Evolutionary conservation across 1,140 invertebrate genomes (phyloP).

Genomic region (Sinella curviseta): DNA sequence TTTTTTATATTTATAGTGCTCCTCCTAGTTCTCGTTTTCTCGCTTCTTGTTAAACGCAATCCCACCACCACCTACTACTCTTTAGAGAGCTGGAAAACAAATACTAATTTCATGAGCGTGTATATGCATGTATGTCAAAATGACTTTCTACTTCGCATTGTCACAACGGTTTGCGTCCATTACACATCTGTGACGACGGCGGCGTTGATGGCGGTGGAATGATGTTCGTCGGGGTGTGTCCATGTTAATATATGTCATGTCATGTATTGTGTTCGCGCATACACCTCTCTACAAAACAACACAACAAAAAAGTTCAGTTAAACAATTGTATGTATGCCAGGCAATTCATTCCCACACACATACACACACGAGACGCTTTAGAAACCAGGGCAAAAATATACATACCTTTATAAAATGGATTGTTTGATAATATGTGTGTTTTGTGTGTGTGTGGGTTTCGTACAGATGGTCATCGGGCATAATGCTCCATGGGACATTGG

Average conservation of each 20-base stretch:
- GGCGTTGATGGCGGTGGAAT: no score
- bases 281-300: no score
- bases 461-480: constrained; percentile 83
- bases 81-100: background rate
- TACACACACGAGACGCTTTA: no score
- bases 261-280: no score
- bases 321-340: no score
- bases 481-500: constrained; percentile 80
- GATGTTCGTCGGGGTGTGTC: no score
- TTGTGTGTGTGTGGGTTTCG: background rate
- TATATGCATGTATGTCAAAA: background rate
- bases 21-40: background rate
- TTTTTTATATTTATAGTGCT: background rate
- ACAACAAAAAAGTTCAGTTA: no score
- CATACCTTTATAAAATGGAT: background rate
- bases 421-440: constrained; percentile 62
- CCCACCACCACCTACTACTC: no score
- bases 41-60: background rate
- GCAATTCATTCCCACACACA: no score
- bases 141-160: background rate
- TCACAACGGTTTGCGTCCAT: background rate
- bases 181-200: no score
- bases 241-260: no score
- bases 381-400: no score
- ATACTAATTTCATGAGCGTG: background rate